Percentiles rank a stretch among this genome's conserved stretches.
These are phyloP conservation scores for Latrodectus hesperus DNA, from an alignment of 2,888 invertebrate genomes.

Conservation along the genomic window DNA sequence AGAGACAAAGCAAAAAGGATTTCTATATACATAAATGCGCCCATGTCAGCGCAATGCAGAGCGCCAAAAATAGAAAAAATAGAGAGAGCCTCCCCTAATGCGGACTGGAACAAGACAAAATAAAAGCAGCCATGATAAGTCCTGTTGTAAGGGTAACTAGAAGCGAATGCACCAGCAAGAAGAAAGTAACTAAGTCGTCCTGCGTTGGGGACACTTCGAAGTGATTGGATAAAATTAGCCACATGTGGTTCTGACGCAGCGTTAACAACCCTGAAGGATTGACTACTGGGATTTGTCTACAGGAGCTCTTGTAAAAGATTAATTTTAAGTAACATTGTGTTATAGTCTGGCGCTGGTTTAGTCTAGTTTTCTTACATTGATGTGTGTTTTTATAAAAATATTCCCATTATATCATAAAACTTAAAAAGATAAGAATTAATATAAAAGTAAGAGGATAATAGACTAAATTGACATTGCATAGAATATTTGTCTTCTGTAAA, in stretches of 20 bases:
- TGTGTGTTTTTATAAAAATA: too few relatives aligned
- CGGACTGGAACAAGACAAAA: slow-evolving; percentile 18
- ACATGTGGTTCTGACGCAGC: slow-evolving; percentile 33
- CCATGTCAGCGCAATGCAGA: background rate
- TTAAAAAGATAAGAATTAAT: too few relatives aligned
- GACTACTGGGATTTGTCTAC: slow-evolving; percentile 4
- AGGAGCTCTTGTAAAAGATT: background rate
- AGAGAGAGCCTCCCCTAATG: slow-evolving; percentile 14
- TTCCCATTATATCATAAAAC: too few relatives aligned
- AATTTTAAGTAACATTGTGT: background rate
- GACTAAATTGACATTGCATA: too few relatives aligned
- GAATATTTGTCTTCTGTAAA: too few relatives aligned
- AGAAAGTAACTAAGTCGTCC: slow-evolving; percentile 19
- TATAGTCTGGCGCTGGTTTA: too few relatives aligned
- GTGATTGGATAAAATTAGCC: slow-evolving; percentile 57
- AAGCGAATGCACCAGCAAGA: slow-evolving; percentile 3
- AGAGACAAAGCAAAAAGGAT: too few relatives aligned
- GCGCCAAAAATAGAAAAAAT: background rate
- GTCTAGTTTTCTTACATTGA: too few relatives aligned
- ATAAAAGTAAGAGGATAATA: too few relatives aligned
- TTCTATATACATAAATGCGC: too few relatives aligned
- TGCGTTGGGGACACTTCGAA: slow-evolving; percentile 23
- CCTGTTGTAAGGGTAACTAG: slow-evolving; percentile 33
- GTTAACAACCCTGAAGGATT: slow-evolving; percentile 36
- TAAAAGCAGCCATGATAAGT: slow-evolving; percentile 32